A percentile compares a stretch with the other conserved stretches of the same genome.
Evolutionary conservation across 2,888 invertebrate species (phyloP).

Genomic region (Plusia festucae): DNA sequence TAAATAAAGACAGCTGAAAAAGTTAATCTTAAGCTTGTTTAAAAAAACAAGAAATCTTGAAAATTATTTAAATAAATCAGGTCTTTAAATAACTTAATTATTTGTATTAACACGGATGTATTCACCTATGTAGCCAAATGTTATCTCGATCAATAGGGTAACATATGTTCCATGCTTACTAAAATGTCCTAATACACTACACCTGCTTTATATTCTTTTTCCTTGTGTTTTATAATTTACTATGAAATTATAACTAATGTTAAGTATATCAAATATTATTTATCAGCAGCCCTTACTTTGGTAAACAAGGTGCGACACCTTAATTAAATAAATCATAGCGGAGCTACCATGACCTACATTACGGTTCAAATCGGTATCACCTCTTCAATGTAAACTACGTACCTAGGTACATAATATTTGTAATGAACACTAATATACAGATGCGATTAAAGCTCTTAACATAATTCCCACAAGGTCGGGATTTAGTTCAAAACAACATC

Average conservation of each 20-base stretch:
- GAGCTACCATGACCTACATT: slow-evolving; percentile 6
- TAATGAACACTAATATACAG: not conserved
- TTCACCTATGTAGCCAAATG: too few species aligned
- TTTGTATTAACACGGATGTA: too few species aligned
- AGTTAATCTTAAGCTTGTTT: too few species aligned
- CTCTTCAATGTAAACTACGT: slow-evolving; percentile 1
- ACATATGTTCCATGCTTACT: too few species aligned
- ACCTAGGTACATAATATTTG: not conserved
- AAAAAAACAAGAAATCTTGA: too few species aligned
- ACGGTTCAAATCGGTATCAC: not conserved
- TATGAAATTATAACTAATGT: too few species aligned
- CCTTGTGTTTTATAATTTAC: too few species aligned
- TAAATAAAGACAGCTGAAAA: too few species aligned
- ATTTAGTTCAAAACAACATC: not conserved
- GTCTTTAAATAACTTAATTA: too few species aligned
- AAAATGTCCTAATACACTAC: not conserved
- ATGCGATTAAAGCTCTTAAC: not conserved
- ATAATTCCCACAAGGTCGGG: not conserved
- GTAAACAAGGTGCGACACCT: slow-evolving; percentile 4
- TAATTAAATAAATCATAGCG: slow-evolving; percentile 1
- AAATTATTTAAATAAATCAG: too few species aligned
- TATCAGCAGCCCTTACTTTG: not conserved
- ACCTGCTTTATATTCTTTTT: too few species aligned
- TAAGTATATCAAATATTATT: not conserved
- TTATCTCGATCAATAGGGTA: too few species aligned